A percentile compares a stretch with the other conserved stretches of the same genome.
phyloP scores from a whole-genome alignment of 92 coral and sea anemone species.

The Parazoanthus swiftii region DNA sequence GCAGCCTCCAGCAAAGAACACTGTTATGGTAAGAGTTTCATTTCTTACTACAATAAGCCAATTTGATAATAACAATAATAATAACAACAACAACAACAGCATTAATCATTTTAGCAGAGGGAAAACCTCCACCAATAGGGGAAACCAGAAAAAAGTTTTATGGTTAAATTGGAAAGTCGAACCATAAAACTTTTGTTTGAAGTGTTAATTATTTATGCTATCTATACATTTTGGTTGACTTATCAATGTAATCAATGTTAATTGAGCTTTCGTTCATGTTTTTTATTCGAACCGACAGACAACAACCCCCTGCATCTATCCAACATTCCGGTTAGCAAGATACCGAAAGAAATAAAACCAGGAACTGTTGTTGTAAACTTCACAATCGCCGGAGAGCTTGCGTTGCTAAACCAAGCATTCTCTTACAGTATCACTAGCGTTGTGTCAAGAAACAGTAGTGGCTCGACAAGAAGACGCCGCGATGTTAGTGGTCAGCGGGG shows the following conservation, averaged over 20 bases:
- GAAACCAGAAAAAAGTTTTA: too few species aligned
- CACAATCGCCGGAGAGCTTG: conserved; percentile 5
- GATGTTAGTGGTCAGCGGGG: not conserved
- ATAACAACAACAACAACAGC: too few species aligned
- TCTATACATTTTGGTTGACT: too few species aligned
- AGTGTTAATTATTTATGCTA: too few species aligned
- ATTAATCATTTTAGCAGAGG: too few species aligned
- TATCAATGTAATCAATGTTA: too few species aligned
- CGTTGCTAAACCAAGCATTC: not conserved
- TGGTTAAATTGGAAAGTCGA: too few species aligned
- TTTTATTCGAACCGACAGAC: not conserved
- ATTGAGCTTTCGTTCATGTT: too few species aligned
- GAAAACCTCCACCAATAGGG: too few species aligned
- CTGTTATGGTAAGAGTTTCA: conserved; percentile 17
- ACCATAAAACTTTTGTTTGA: too few species aligned
- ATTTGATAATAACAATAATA: too few species aligned
- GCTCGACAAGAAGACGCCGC: conserved; percentile 6
- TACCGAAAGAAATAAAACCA: conserved; percentile 27
- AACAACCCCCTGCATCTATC: conserved; percentile 9
- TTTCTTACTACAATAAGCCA: not conserved
- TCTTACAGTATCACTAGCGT: not conserved
- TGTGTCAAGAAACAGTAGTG: not conserved
- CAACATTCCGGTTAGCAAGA: conserved; percentile 1
- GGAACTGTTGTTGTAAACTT: conserved; percentile 11
- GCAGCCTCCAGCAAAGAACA: conserved; percentile 3